These are phyloP conservation scores for Agelastica alni DNA, from an alignment of 2,888 invertebrate genomes.

Conservation along the genomic window DNA sequence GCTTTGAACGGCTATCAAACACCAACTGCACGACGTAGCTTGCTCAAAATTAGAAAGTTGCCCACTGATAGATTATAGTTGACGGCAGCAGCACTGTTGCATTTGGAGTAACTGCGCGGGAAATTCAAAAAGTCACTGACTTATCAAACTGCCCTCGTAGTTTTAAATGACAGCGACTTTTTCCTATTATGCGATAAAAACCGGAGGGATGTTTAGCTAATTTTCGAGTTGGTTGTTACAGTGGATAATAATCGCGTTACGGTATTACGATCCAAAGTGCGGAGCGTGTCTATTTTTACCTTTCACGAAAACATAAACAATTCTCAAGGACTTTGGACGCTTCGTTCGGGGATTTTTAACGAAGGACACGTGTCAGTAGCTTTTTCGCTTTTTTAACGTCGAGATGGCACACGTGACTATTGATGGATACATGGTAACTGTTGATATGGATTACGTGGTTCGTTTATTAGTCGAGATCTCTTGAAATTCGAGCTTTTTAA, in stretches of 20 bases:
- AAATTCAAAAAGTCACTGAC: too few species aligned
- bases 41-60: too few species aligned
- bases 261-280: slow-evolving; percentile 2
- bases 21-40: too few species aligned
- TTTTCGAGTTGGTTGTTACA: slow-evolving; percentile 28
- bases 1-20: too few species aligned
- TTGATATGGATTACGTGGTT: slow-evolving; percentile 22
- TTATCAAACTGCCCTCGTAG: too few species aligned
- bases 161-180: too few species aligned
- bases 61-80: too few species aligned
- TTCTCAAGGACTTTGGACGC: slow-evolving; percentile 20
- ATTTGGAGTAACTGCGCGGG: too few species aligned
- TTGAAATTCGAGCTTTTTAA: slow-evolving; percentile 27
- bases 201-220: slow-evolving; percentile 26
- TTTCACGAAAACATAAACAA: slow-evolving; percentile 32
- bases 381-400: slow-evolving; percentile 24
- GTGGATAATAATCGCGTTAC: too few species aligned
- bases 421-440: slow-evolving; percentile 31
- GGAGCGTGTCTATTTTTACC: slow-evolving; percentile 22
- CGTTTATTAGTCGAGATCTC: slow-evolving; percentile 11
- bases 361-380: slow-evolving; percentile 34
- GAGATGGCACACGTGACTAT: slow-evolving; percentile 28
- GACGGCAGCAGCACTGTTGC: too few species aligned
- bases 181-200: too few species aligned
- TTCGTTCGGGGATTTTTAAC: slow-evolving; percentile 32